Conservation (phyloP, 2,113 vertebrate genomes). For the Oryzias javanicus region DNA sequence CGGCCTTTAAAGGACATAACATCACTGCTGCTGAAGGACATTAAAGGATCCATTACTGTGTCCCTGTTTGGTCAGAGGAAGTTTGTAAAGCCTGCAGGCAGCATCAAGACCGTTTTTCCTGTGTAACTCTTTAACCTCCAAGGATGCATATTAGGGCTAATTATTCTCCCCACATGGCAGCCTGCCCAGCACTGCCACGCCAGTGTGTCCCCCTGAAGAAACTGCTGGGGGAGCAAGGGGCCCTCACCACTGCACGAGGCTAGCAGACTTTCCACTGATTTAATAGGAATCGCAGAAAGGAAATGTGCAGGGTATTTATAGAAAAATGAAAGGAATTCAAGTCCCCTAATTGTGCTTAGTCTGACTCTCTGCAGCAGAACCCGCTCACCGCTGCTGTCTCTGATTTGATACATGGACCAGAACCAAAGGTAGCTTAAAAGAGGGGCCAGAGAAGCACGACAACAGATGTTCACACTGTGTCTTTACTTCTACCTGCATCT, state of each 20-base stretch:
- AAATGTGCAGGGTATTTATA: slow-evolving; percentile 91
- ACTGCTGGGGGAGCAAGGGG: slow-evolving; percentile 35
- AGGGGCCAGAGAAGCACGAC: background rate
- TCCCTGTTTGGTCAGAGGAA: slow-evolving; percentile 5
- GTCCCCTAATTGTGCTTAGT: slow-evolving; percentile 90
- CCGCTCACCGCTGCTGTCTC: slow-evolving; percentile 82
- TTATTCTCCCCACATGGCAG: slow-evolving; percentile 6
- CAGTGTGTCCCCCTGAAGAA: slow-evolving; percentile 24
- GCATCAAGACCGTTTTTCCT: slow-evolving; percentile 13
- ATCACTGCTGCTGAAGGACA: background rate
- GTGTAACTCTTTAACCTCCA: slow-evolving; percentile 1
- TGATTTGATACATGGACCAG: slow-evolving; percentile 48
- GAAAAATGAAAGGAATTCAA: slow-evolving; percentile 87
- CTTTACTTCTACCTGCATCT: too few species aligned
- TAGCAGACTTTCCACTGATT: slow-evolving; percentile 78
- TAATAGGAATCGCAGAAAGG: slow-evolving; percentile 94
- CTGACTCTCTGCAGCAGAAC: slow-evolving; percentile 80
- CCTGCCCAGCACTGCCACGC: slow-evolving; percentile 22
- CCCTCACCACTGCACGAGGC: slow-evolving; percentile 56
- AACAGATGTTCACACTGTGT: background rate
- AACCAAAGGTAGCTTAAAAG: slow-evolving; percentile 2
- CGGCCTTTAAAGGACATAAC: background rate
- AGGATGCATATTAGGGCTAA: slow-evolving; percentile 1
- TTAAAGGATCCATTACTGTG: background rate
- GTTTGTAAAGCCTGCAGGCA: background rate